Base-by-base conservation (phyloP, 2,113 vertebrate genomes). In the Megalops atlanticus region DNA sequence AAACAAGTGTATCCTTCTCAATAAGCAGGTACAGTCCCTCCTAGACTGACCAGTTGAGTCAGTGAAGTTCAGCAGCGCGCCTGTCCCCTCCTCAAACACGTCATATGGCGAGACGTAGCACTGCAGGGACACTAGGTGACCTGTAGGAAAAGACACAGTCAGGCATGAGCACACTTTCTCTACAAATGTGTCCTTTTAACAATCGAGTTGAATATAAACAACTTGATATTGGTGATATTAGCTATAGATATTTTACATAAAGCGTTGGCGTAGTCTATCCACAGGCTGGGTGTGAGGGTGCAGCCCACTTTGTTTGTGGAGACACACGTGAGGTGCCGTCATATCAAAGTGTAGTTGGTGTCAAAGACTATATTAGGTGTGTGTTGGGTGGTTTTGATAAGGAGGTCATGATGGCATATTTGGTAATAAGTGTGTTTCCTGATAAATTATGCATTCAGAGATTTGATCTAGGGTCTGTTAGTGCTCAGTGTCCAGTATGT, bases 41-140 rank as follows among this genome's bases (percentile, higher is more conserved):
- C 36, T n/a, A 58, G 27, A 70, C 81, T 78, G 35, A 92, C 94
- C 94, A 41, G 91, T 96, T 83, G 89, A 93, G 87, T 98, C 98
- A 0, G 94, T 96, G 83, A 96, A 84, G 88, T 94, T 92, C 78
- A 97, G 88, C 0, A 96, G 94, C 8, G 93, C 84, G 82, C 95
- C 95, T 0, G 92, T 94, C 82, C 92, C 95, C 76, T 98, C 97
- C 88, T 99, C 97, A 85, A 99, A 96, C 2, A 98, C 87, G 86
- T 99, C 97, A 77, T 98, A 99, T 8, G 98, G 98, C 0, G 98
- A 98, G 16, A 98, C 94, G 0, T 99, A 99, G 87, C 98, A 99
- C 91, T 99, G 98, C 79, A 99, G 93, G 58, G 97, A 95, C 91
- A 99, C 97, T 83, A 99, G 94, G 80, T 98, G 96, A 84, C 97